Evolutionary conservation across 2,888 invertebrate species (phyloP), one percentile per base, ranked within the genome.

Genomic region (Microplitis manilae): DNA sequence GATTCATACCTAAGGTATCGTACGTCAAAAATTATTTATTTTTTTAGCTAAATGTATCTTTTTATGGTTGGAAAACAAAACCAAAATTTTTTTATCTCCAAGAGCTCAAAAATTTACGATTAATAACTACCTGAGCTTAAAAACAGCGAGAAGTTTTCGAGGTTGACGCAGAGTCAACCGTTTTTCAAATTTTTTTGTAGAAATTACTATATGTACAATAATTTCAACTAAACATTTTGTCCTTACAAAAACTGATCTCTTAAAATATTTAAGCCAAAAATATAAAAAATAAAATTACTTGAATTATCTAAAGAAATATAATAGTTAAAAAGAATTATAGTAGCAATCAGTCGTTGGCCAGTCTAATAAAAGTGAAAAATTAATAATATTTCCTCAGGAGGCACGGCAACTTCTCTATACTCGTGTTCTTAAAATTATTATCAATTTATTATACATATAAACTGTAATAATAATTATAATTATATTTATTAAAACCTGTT

Each of bases 331-430:
- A 73, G 40, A 65, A 60, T 40, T 61, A 30, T 68, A 38, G 15
- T n/a, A 38, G 30, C 68, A 68, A 64, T 73, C 68, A 77, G 77
- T 73, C 77, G 41, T 77, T 69, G 68, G 68, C 62, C 69, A 77
- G 30, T 64, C 38, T 68, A 72, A 76, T 67, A 61, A 50, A 50
- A 50, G 50, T 50, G 39, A 73, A 77, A 77, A 73, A 62, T 5
- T 20, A 77, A 79, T 75, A 65, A 81, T 80, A 79, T 81, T 80
- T 83, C 81, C 78, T 72, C 81, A 85, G 84, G 85, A 84, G 84
- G 85, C 84, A 84, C 84, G 82, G 82, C 71, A 70, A 20, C 61
- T 75, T 62, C 69, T 41, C 15, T 7, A 61, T 59, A 68, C 20
- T 60, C n/a, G 38, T 68, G 20, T 60, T 68, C 41, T 60, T 71